Percentiles rank a stretch among this genome's conserved stretches.
Evolutionary conservation across 2,113 vertebrate genomes (phyloP).

Genomic region (Tylochromis polylepis): DNA sequence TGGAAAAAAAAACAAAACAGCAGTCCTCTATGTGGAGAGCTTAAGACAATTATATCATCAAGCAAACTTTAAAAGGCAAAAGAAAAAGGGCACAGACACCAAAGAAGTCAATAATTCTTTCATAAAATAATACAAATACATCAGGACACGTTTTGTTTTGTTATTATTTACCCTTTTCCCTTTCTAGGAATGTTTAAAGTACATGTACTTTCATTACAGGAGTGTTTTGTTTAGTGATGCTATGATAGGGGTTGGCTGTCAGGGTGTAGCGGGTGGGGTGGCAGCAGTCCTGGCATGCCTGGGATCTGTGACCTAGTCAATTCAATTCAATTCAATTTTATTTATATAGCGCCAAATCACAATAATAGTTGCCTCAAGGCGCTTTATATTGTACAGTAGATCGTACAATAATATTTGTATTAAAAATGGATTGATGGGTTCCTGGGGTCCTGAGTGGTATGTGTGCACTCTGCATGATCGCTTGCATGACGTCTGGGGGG

Average conservation of each 20-base stretch:
- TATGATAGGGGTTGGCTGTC: neutral
- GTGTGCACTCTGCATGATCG: neutral
- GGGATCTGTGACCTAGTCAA: too few species aligned
- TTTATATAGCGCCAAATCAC: too few species aligned
- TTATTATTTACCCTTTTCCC: accelerated
- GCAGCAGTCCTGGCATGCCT: neutral
- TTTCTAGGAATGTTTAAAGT: neutral
- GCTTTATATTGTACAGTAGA: too few species aligned
- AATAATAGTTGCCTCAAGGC: too few species aligned
- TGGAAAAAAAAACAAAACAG: neutral
- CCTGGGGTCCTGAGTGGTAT: neutral
- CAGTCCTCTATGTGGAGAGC: neutral
- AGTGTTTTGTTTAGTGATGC: neutral
- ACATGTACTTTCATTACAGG: neutral
- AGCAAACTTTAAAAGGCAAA: neutral
- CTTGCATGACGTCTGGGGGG: accelerated
- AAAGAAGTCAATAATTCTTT: neutral
- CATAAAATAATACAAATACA: neutral
- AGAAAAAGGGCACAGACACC: neutral
- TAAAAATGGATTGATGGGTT: neutral
- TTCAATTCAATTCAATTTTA: too few species aligned
- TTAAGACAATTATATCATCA: neutral
- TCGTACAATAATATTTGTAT: too few species aligned
- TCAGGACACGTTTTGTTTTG: neutral
- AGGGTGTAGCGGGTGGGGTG: neutral